A percentile compares a stretch with the other conserved stretches of the same genome.
Evolutionary conservation across 2,113 vertebrate species (phyloP).

Genomic region (Peromyscus polionotus): DNA sequence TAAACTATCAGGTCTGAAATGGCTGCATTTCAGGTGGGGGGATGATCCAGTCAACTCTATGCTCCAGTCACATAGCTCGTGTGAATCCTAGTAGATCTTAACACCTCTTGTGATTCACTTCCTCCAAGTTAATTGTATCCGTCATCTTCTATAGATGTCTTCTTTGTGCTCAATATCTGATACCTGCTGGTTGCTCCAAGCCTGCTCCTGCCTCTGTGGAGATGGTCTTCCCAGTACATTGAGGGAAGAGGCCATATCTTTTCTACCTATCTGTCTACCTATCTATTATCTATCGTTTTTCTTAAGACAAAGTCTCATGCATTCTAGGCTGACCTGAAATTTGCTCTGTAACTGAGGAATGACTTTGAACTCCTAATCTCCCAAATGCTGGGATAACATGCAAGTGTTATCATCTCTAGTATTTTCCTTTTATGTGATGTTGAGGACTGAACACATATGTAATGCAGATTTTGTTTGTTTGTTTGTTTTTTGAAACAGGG

Average conservation of each 20-base stretch:
- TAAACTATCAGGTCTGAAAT: constrained; percentile 52
- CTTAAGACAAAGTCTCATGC: not conserved
- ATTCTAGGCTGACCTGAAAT: not conserved
- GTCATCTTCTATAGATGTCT: not conserved
- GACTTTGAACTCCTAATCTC: not conserved
- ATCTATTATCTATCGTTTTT: not conserved
- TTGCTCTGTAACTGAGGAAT: not conserved
- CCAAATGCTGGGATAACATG: not conserved
- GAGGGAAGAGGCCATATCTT: constrained; percentile 11
- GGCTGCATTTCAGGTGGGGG: not conserved
- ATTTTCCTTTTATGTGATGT: not conserved
- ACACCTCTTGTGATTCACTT: not conserved
- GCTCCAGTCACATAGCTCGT: not conserved
- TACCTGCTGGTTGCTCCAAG: constrained; percentile 5
- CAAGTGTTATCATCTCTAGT: not conserved
- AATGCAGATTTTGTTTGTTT: not conserved
- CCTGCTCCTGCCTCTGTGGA: not conserved
- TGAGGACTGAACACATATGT: not conserved
- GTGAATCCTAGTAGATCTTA: constrained; percentile 14
- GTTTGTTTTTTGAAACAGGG: not conserved
- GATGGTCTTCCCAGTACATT: not conserved
- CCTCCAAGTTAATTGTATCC: not conserved
- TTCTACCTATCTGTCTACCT: not conserved
- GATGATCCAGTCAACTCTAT: not conserved
- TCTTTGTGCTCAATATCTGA: not conserved